Evolutionary conservation across 64 coral and sea anemone species (phyloP), one percentile per base, ranked within the genome.

Genomic region (Pocillopora verrucosa): DNA sequence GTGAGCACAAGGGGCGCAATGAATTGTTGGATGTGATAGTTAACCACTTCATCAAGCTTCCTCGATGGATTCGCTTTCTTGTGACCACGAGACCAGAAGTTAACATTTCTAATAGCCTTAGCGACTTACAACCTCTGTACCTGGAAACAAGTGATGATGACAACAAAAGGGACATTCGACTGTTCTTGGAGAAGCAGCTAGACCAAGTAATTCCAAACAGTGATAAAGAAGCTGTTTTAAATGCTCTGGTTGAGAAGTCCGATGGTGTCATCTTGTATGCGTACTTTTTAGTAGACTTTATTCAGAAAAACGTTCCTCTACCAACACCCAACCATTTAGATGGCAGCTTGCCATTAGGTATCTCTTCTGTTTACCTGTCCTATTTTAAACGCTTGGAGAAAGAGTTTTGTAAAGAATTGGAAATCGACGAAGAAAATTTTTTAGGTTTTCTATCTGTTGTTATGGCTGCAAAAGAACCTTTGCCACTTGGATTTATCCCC

Each of bases 241-340:
- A 16, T 24, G 17, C 64, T 22, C 62, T 90, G 15, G 65, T 90
- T 10, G 37, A 82, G 37, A 65, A 77, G 17, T 88, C 84, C n/a
- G 79, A 88, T 11, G 92, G 92, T 13, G 45, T 84, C 36, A 67
- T 93, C 22, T 70, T 93, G 9, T 88, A 80, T 56, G 86, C 86
- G 30, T 88, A 59, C 36, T 89, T 93, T 36, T 15, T 93, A 0
- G 69, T 76, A 36, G 77, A 88, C 36, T 74, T 36, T 36, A 61
- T 91, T 15, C 16, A 83, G 34, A 35, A 77, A 7, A 38, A 75
- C n/a, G 6, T 25, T 45, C 13, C 67, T 12, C 3, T 36, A 17
- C 64, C 25, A 2, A 36, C 13, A 4, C 22, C n/a, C 11, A 9
- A 76, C 22, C 36, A 62, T 11, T 37, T 62, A 11, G 63, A 87